Evolutionary conservation across 2,797 vertebrate species (phyloP), one percentile per base, ranked within the genome.

Genomic region (Acanthurus tractus): DNA sequence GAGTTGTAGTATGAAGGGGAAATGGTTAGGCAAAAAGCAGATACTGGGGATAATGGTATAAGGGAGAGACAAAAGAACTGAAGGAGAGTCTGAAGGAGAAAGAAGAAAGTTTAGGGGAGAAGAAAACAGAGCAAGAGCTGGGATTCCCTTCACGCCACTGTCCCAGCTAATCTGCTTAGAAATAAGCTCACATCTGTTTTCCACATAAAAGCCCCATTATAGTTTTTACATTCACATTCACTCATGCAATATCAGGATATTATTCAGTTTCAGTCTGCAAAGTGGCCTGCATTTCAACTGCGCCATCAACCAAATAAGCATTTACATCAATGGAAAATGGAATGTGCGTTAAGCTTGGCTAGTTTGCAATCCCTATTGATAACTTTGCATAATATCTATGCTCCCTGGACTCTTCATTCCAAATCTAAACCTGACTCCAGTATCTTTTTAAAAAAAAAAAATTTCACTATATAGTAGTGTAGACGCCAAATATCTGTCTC

Each of bases 81-180:
- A 78, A 79, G 58, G 65, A 44, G 48, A 76, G 49, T 86, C 76
- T 84, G 71, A 74, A 77, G 78, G 75, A 84, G 72, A 83, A 70
- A 65, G 64, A 79, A 56, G 17, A 36, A 67, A 78, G 38, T 86
- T 81, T 76, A 44, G n/a, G 40, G 40, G 58, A 50, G 54, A 63
- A 66, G 52, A 76, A 76, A 74, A 62, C 36, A 52, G 52, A 7
- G 11, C 11, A 67, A 42, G 64, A 74, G 61, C 70, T 52, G 79
- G 75, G 78, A 86, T 91, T 90, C 83, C 86, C 84, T 90, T 92
- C 90, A 93, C 89, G 89, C 84, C 81, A 78, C 80, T 83, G 86
- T 85, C 89, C 82, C 81, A 70, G 86, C 87, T 92, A 93, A 94
- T 92, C 91, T 84, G 76, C 74, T 93, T 92, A 92, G 82, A 85